Conservation (phyloP, 2,888 invertebrate genomes). For the Prosapia bicincta region DNA sequence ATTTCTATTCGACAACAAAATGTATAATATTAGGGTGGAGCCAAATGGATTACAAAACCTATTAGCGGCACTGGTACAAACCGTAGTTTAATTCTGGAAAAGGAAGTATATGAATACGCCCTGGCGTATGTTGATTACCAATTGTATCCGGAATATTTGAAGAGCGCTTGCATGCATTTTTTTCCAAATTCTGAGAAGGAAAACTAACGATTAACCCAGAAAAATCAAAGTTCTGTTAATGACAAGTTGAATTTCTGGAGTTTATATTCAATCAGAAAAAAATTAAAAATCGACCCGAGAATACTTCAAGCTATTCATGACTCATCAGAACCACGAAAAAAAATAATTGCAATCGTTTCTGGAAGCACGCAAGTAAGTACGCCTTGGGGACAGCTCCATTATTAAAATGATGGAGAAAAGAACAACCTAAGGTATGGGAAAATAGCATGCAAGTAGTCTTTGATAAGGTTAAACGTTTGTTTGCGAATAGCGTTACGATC, state of each 20-base stretch:
- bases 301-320: background rate
- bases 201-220: too few species aligned
- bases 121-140: too few species aligned
- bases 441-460: background rate
- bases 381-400: background rate
- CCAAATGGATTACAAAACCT: too few species aligned
- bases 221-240: background rate
- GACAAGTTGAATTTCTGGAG: background rate
- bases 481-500: background rate
- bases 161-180: too few species aligned
- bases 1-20: too few species aligned
- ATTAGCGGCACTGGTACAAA: too few species aligned
- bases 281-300: background rate
- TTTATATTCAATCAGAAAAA: background rate
- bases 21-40: too few species aligned
- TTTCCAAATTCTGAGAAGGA: too few species aligned
- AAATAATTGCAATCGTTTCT: background rate
- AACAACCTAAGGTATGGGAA: background rate
- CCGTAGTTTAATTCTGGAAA: too few species aligned
- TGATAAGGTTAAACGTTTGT: background rate
- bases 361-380: background rate
- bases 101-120: too few species aligned
- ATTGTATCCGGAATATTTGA: too few species aligned
- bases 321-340: background rate
- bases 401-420: background rate